phyloP scores from a whole-genome alignment of 53 echinoderm and acorn worm species.

The Paracentrotus lividus region DNA sequence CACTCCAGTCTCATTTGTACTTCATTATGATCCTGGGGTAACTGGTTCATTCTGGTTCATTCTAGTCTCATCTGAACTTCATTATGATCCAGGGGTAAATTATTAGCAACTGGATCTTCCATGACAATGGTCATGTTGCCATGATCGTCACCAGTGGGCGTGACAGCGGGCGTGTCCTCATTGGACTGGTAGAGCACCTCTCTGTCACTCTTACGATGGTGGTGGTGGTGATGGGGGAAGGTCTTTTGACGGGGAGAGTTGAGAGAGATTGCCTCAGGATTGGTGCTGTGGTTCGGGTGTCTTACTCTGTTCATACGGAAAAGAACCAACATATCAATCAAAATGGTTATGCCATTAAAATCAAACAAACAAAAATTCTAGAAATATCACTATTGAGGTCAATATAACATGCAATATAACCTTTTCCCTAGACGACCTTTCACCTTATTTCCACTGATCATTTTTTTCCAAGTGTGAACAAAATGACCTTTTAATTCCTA shows the following conservation, averaged over 20 bases:
- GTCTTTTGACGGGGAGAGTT: conserved; percentile 23
- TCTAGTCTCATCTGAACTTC: conserved; percentile 47
- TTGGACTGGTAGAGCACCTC: conserved; percentile 70
- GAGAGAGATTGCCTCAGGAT: conserved; percentile 29
- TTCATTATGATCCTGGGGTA: no score
- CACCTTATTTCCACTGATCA: no score
- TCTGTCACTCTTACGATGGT: conserved; percentile 64
- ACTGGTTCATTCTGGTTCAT: conserved; percentile 25
- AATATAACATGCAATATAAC: no score
- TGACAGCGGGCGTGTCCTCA: conserved; percentile 60
- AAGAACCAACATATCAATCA: background rate
- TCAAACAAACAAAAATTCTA: no score
- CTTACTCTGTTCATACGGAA: conserved; percentile 51
- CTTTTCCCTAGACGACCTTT: no score
- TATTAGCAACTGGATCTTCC: conserved; percentile 52
- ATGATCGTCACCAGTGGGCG: conserved; percentile 24
- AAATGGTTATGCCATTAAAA: background rate
- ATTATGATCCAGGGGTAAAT: conserved; percentile 11
- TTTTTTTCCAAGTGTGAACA: no score
- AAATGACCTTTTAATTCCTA: no score
- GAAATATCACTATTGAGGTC: no score
- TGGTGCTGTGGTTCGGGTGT: background rate
- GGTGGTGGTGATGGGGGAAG: conserved; percentile 40
- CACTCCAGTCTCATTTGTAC: background rate
- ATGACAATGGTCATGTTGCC: conserved; percentile 49